Conservation (phyloP, 2,113 vertebrate genomes). For the Pachypanchax playfairii region DNA sequence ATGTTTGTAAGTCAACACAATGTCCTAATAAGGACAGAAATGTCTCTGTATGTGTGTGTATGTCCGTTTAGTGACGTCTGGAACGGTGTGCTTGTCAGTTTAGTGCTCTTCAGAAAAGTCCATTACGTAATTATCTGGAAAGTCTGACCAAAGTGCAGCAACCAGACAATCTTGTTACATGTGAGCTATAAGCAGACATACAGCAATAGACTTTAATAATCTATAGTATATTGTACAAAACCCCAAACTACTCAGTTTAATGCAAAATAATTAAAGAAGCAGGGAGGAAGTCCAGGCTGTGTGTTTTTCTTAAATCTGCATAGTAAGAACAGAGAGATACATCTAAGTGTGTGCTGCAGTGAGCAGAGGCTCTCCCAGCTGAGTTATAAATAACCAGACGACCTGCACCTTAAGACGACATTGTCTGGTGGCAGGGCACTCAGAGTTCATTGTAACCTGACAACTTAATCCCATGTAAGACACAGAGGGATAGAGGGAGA, state of each 20-base stretch:
- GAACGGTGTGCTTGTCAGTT: slow-evolving; percentile 49
- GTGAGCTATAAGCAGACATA: slow-evolving; percentile 19
- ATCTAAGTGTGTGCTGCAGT: slow-evolving; percentile 55
- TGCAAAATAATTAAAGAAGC: background rate
- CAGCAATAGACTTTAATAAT: background rate
- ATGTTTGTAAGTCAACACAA: background rate
- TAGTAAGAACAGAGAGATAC: too few species aligned
- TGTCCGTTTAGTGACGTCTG: slow-evolving; percentile 44
- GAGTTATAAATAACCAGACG: slow-evolving; percentile 75
- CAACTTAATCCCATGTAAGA: slow-evolving; percentile 74
- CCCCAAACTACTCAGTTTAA: background rate
- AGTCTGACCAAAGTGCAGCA: slow-evolving; percentile 51
- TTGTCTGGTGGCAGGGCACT: slow-evolving; percentile 69
- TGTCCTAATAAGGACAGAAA: background rate
- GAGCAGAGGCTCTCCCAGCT: slow-evolving; percentile 56
- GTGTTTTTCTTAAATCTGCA: slow-evolving; percentile 20
- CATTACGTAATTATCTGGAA: slow-evolving; percentile 71
- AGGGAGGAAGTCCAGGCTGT: background rate
- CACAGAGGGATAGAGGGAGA: slow-evolving; percentile 48
- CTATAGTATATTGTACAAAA: slow-evolving; percentile 7
- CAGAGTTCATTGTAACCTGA: slow-evolving; percentile 75
- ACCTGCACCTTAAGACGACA: slow-evolving; percentile 69
- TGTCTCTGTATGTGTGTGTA: slow-evolving; percentile 9
- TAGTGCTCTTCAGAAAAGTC: slow-evolving; percentile 45
- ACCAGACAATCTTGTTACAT: slow-evolving; percentile 63